phyloP scores from a whole-genome alignment of 2,797 vertebrate species.

The Microcaecilia unicolor region DNA sequence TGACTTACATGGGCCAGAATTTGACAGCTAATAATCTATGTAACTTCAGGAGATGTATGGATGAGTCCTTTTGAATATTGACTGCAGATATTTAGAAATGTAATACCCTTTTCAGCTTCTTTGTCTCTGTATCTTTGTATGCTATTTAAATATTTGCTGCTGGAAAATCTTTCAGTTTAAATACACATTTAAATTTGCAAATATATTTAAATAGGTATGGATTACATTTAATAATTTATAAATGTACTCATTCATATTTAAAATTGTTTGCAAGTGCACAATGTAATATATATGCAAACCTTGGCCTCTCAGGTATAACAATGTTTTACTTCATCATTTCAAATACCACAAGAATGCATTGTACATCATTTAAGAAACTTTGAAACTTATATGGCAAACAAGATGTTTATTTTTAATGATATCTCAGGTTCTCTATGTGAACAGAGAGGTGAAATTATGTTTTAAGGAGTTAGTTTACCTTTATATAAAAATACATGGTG shows the following conservation, averaged over 20 bases:
- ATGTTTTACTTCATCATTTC: conserved; percentile 1
- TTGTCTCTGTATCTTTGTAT: no score
- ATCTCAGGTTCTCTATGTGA: background rate
- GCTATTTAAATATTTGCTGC: conserved; percentile 2
- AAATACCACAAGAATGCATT: background rate
- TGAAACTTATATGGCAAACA: background rate
- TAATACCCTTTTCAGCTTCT: no score
- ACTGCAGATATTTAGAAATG: no score
- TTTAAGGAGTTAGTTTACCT: no score
- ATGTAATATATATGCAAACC: conserved; percentile 17
- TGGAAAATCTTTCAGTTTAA: background rate
- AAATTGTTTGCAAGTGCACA: conserved; percentile 5
- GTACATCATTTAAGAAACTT: conserved; percentile 1
- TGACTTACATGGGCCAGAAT: no score
- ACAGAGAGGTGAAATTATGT: no score
- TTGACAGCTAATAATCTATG: no score
- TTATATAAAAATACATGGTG: no score
- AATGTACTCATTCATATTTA: conserved; percentile 20
- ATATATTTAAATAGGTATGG: conserved; percentile 15
- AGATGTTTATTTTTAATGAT: background rate
- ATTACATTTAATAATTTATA: conserved; percentile 15
- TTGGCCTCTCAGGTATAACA: conserved; percentile 16
- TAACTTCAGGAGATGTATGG: no score
- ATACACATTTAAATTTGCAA: conserved; percentile 12
- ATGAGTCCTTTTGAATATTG: no score